A percentile compares a stretch with the other conserved stretches of the same genome.
These are phyloP conservation scores for Labroides dimidiatus DNA, from an alignment of 2,797 vertebrate genomes.

Conservation along the genomic window DNA sequence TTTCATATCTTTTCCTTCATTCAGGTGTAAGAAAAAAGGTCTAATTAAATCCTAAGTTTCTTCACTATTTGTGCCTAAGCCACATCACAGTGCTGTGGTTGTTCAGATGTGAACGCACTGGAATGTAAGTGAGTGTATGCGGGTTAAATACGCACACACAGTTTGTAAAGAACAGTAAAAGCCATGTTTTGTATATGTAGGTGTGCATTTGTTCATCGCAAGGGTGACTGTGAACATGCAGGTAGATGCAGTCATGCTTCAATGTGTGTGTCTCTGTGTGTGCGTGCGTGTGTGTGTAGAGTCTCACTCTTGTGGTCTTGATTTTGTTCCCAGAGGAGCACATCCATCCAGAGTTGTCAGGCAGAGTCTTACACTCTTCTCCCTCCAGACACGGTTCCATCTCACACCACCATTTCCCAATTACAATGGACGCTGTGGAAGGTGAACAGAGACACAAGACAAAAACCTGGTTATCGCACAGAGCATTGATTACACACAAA, in stretches of 20 bases:
- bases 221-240: not conserved
- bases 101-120: not conserved
- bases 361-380: constrained; percentile 97
- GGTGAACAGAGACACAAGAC: constrained; percentile 39
- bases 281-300: not conserved
- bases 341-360: constrained; percentile 99
- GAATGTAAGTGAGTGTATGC: not conserved
- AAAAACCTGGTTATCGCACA: constrained; percentile 22
- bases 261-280: constrained; percentile 12
- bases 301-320: constrained; percentile 98
- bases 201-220: not conserved
- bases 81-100: not conserved
- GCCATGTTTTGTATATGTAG: constrained; percentile 1
- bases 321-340: constrained; percentile 98
- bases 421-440: constrained; percentile 93
- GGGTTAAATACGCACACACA: constrained; percentile 7
- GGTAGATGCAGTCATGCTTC: not conserved
- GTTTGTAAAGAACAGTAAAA: constrained; percentile 4
- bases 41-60: constrained; percentile 10
- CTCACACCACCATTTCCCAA: constrained; percentile 99
- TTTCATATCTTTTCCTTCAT: constrained; percentile 19
- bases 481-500: not conserved
- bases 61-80: not conserved
- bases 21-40: not conserved
- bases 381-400: constrained; percentile 98